These are phyloP conservation scores for Cinara cedri DNA, from an alignment of 2,888 invertebrate genomes.

Conservation along the genomic window DNA sequence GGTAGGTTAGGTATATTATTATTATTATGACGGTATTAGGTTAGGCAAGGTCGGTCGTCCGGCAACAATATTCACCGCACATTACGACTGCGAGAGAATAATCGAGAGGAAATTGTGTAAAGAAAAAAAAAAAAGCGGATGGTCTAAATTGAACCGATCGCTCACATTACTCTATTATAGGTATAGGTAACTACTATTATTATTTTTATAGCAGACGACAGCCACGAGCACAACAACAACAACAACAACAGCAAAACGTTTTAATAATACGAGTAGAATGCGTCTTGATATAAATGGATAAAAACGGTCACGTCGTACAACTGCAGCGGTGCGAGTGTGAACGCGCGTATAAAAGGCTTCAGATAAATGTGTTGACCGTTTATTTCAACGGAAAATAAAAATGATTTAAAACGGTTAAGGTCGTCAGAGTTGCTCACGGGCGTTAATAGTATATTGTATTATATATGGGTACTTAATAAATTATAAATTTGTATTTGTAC, in stretches of 20 bases:
- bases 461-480: too few relatives aligned
- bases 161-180: not conserved
- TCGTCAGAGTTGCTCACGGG: too few relatives aligned
- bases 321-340: too few relatives aligned
- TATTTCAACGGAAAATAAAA: too few relatives aligned
- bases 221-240: not conserved
- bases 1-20: too few relatives aligned
- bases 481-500: too few relatives aligned
- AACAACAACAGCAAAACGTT: not conserved
- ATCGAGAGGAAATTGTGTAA: constrained; percentile 37
- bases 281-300: constrained; percentile 5
- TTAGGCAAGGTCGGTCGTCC: constrained; percentile 42
- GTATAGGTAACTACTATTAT: not conserved
- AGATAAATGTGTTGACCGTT: too few relatives aligned
- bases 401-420: too few relatives aligned
- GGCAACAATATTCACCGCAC: constrained; percentile 31
- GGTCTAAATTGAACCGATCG: constrained; percentile 49
- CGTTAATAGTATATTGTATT: too few relatives aligned
- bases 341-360: too few relatives aligned
- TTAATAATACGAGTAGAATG: constrained; percentile 6
- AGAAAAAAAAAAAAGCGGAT: constrained; percentile 22
- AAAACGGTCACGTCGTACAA: too few relatives aligned
- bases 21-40: constrained; percentile 22
- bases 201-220: too few relatives aligned
- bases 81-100: constrained; percentile 27